phyloP scores from a whole-genome alignment of 2,113 vertebrate species.

The Egretta garzetta region DNA sequence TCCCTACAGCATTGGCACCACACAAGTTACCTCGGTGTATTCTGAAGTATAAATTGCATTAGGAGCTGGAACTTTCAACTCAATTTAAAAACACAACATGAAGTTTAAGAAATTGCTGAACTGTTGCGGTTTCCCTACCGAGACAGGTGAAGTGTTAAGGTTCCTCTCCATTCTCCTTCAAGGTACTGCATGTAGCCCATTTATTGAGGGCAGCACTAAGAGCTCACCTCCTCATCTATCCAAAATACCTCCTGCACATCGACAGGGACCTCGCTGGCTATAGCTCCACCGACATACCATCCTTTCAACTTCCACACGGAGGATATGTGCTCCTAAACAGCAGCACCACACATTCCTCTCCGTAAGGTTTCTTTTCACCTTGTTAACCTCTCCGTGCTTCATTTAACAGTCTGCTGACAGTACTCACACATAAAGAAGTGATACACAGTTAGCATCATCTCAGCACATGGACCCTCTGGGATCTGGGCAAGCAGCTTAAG shows the following conservation, averaged over 20 bases:
- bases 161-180: neutral
- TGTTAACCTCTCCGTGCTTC: neutral
- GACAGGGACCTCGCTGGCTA: neutral
- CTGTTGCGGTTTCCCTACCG: rapidly evolving
- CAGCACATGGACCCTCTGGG: neutral
- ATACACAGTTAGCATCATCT: neutral
- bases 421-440: neutral
- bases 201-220: neutral
- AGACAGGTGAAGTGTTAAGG: neutral
- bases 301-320: neutral
- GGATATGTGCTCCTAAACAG: neutral
- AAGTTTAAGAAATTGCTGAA: neutral
- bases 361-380: neutral
- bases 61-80: neutral
- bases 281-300: neutral
- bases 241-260: neutral
- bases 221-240: neutral
- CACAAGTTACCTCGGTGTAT: neutral
- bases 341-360: neutral
- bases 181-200: neutral
- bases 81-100: neutral
- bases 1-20: neutral
- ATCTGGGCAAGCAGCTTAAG: neutral
- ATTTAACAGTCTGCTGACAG: neutral
- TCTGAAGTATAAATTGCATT: neutral